These are phyloP conservation scores for Zaprionus davidi DNA, from an alignment of 1,140 invertebrate species.

Conservation along the genomic window DNA sequence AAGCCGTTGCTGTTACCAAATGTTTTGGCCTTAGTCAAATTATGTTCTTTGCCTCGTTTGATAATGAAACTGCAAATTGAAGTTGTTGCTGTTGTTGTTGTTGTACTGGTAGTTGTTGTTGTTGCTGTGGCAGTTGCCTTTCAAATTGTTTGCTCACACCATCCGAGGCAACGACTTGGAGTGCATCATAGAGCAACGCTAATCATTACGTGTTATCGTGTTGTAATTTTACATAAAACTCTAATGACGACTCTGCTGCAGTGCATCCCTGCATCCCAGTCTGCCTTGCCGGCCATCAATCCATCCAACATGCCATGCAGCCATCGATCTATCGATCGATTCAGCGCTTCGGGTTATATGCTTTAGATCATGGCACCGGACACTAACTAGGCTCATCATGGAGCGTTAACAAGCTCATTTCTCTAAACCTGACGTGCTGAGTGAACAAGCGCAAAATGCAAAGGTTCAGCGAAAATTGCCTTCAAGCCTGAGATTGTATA, in stretches of 20 bases:
- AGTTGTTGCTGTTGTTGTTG: constrained; percentile 34
- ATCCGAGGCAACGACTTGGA: constrained; percentile 38
- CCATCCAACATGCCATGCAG: constrained; percentile 24
- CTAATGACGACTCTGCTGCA: constrained; percentile 68
- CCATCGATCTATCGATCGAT: constrained; percentile 58
- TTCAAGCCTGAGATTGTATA: constrained; percentile 5
- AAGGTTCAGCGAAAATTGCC: constrained; percentile 33
- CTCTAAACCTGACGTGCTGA: constrained; percentile 78
- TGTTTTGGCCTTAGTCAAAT: constrained; percentile 77
- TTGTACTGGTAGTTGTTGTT: constrained; percentile 10
- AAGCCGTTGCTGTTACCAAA: constrained; percentile 56
- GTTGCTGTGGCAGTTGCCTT: constrained; percentile 18
- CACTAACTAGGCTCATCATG: constrained; percentile 83
- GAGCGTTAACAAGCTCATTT: constrained; percentile 84
- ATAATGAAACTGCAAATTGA: constrained; percentile 80
- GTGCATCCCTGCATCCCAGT: constrained; percentile 8
- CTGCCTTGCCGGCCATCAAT: constrained; percentile 18
- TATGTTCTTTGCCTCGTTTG: constrained; percentile 81
- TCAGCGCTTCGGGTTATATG: constrained; percentile 76
- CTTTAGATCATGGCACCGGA: constrained; percentile 76
- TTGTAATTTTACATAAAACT: constrained; percentile 82
- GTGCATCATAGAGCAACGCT: constrained; percentile 49
- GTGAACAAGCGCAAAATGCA: constrained; percentile 34
- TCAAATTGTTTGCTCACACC: constrained; percentile 78
- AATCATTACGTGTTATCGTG: constrained; percentile 84